A percentile compares a stretch with the other conserved stretches of the same genome.
phyloP scores from a whole-genome alignment of 2,888 invertebrate genomes.

The Cephus pygmeus region DNA sequence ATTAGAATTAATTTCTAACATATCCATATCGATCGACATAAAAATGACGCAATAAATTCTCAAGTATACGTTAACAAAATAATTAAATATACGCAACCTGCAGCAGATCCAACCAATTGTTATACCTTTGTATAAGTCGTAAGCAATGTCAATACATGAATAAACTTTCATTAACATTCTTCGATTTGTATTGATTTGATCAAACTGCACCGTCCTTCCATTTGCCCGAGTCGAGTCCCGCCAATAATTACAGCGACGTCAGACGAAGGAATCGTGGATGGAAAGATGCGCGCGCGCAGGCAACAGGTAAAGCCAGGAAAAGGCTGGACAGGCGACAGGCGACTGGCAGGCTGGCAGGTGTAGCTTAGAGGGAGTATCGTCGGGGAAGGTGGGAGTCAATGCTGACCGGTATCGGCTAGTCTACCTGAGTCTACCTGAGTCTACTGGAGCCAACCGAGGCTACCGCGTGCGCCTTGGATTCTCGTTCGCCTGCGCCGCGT shows the following conservation, averaged over 20 bases:
- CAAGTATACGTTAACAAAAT: not conserved
- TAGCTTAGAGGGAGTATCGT: conserved; percentile 35
- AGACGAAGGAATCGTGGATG: not conserved
- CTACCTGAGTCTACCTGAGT: not conserved
- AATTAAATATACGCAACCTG: not conserved
- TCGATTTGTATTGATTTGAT: not conserved
- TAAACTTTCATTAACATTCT: not conserved
- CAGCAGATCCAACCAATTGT: not conserved
- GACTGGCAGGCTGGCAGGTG: conserved; percentile 25
- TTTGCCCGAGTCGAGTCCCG: not conserved
- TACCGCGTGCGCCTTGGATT: conserved; percentile 16
- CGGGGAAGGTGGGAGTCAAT: conserved; percentile 51
- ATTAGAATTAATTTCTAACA: not conserved
- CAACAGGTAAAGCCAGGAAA: conserved; percentile 49
- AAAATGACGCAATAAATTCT: not conserved
- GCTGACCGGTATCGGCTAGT: conserved; percentile 38
- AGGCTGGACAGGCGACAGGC: not conserved
- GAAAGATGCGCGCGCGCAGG: conserved; percentile 36
- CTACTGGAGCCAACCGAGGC: conserved; percentile 24
- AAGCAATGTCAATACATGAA: not conserved
- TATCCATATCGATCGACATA: not conserved
- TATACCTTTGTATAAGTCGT: not conserved
- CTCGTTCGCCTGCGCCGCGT: conserved; percentile 50
- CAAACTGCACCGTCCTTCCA: too few relatives aligned
- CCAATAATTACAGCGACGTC: not conserved